Conservation (phyloP, 2,113 vertebrate genomes). For the Echinops telfairi region DNA sequence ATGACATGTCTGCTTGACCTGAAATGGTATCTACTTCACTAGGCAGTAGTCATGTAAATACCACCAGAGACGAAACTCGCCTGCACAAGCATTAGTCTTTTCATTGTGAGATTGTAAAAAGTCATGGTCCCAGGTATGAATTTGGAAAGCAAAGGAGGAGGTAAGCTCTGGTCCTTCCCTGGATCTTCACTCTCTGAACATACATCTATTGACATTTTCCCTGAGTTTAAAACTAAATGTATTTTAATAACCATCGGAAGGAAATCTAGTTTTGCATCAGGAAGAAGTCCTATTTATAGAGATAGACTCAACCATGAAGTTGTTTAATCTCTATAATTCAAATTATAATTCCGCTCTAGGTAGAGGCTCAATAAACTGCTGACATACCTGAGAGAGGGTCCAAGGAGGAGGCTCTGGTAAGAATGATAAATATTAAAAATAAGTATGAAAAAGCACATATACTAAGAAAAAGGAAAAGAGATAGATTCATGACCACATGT, state of each 20-base stretch:
- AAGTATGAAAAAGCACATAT: background rate
- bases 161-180: background rate
- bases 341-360: background rate
- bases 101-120: background rate
- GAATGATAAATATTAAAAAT: conserved; percentile 55
- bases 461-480: background rate
- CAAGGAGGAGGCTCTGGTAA: conserved; percentile 41
- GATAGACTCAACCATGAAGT: conserved; percentile 46
- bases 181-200: background rate
- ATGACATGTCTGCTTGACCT: background rate
- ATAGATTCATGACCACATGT: background rate
- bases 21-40: background rate
- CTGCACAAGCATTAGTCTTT: background rate
- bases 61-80: background rate
- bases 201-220: conserved; percentile 43
- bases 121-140: background rate
- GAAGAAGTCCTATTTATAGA: conserved; percentile 27
- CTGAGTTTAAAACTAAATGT: conserved; percentile 36
- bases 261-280: background rate
- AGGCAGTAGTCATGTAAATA: background rate
- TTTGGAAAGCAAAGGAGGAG: background rate
- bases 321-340: conserved; percentile 64
- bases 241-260: conserved; percentile 63
- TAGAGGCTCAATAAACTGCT: conserved; percentile 47
- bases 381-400: conserved; percentile 47